Evolutionary conservation across 2,113 vertebrate genomes (phyloP).

Genomic region (Leptodactylus fuscus): DNA sequence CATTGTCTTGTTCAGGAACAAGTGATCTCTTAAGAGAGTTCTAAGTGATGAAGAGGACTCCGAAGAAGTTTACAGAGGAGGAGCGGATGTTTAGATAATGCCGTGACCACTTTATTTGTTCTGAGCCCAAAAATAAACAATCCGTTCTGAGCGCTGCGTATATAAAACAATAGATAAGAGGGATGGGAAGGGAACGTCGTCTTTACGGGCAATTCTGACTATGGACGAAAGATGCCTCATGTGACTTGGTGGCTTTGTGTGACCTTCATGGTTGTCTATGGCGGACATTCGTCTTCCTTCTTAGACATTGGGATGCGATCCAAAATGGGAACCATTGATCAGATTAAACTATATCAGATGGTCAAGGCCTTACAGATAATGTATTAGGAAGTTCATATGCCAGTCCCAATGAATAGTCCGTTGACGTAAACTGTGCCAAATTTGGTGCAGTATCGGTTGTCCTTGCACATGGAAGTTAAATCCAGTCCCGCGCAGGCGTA

Average conservation of each 20-base stretch:
- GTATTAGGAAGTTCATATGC: no score
- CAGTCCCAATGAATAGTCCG: no score
- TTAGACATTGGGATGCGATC: not conserved
- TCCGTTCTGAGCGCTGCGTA: not conserved
- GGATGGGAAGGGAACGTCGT: not conserved
- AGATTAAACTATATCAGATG: not conserved
- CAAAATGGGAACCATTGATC: not conserved
- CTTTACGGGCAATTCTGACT: not conserved
- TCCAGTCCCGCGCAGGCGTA: no score
- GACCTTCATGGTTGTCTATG: no score
- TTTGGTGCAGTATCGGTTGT: no score
- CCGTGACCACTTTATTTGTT: slow-evolving; percentile 21
- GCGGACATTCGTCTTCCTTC: not conserved
- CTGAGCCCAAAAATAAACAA: slow-evolving; percentile 12
- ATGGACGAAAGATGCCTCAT: not conserved
- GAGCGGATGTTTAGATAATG: slow-evolving; percentile 41
- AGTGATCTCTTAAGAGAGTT: not conserved
- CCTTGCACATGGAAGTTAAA: no score
- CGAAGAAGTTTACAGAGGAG: slow-evolving; percentile 17
- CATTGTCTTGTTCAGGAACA: not conserved
- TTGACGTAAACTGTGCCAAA: no score
- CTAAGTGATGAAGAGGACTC: slow-evolving; percentile 3
- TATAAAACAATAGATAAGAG: slow-evolving; percentile 3
- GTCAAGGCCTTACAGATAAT: no score
- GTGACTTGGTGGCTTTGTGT: not conserved